Percentiles rank a stretch among this genome's conserved stretches.
phyloP scores from a whole-genome alignment of 2,797 vertebrate genomes.

The Fistularia tabacaria region DNA sequence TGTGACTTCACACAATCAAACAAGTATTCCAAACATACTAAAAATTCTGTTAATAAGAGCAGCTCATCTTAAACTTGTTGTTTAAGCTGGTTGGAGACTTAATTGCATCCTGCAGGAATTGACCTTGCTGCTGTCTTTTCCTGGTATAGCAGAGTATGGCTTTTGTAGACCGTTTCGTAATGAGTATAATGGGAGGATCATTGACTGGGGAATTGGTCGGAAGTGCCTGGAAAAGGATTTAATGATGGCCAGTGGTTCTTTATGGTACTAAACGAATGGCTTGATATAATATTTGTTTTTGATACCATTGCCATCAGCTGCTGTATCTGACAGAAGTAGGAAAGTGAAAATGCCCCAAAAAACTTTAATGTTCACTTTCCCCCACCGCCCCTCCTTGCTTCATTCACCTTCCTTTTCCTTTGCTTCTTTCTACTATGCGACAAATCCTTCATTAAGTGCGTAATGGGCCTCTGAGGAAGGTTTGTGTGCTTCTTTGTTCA shows the following conservation, averaged over 20 bases:
- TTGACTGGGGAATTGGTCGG: constrained; percentile 12
- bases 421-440: constrained; percentile 49
- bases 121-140: constrained; percentile 6
- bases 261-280: constrained; percentile 21
- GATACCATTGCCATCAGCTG: background rate
- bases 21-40: too few species aligned
- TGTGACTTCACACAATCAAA: too few species aligned
- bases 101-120: background rate
- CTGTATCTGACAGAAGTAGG: background rate
- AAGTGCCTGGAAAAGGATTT: constrained; percentile 24
- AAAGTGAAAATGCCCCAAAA: background rate
- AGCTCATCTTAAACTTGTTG: background rate
- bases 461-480: constrained; percentile 69
- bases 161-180: constrained; percentile 30
- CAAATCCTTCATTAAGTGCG: constrained; percentile 71
- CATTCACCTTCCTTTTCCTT: constrained; percentile 42
- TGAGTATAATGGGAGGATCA: constrained; percentile 34
- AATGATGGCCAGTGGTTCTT: constrained; percentile 6
- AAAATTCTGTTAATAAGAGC: too few species aligned
- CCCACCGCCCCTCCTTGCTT: constrained; percentile 13
- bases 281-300: constrained; percentile 7
- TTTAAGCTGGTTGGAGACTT: background rate
- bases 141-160: constrained; percentile 3
- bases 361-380: constrained; percentile 23
- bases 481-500: constrained; percentile 72